A percentile compares a stretch with the other conserved stretches of the same genome.
Evolutionary conservation across 2,888 invertebrate species (phyloP).

Genomic region (Dysmachus trigonus): DNA sequence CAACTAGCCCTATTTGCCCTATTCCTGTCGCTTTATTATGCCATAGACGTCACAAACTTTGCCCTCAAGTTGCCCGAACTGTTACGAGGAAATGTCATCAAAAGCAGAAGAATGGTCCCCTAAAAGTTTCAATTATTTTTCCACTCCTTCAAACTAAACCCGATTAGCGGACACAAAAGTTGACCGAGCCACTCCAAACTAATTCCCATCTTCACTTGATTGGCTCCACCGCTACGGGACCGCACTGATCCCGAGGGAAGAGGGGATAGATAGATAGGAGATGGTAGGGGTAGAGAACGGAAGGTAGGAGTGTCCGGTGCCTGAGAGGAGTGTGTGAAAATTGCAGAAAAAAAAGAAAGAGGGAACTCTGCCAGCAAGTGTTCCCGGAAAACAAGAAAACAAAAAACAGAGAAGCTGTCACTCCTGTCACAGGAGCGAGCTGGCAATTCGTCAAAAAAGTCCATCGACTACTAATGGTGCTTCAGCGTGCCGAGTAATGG

Average conservation of each 20-base stretch:
- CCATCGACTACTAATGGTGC: neutral
- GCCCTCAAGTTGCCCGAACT: neutral
- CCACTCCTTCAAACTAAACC: neutral
- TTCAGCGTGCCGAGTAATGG: neutral
- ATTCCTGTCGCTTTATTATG: neutral
- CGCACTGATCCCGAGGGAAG: neutral
- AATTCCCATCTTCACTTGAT: neutral
- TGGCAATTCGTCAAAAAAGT: conserved; percentile 5
- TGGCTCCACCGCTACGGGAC: neutral
- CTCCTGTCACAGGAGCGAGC: neutral
- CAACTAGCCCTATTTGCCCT: neutral
- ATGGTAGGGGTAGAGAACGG: no score
- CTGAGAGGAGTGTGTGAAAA: neutral
- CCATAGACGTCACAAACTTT: neutral
- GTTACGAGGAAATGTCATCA: neutral
- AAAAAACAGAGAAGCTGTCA: neutral
- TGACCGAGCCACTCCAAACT: neutral
- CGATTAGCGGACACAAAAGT: neutral
- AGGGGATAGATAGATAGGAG: no score
- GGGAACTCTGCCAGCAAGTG: neutral
- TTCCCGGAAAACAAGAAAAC: neutral
- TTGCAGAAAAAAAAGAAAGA: neutral
- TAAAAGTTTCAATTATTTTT: neutral
- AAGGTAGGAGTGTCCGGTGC: neutral
- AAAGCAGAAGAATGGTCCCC: neutral